Evolutionary conservation across 2,888 invertebrate species (phyloP).

Genomic region (Caenorhabditis plicata): DNA sequence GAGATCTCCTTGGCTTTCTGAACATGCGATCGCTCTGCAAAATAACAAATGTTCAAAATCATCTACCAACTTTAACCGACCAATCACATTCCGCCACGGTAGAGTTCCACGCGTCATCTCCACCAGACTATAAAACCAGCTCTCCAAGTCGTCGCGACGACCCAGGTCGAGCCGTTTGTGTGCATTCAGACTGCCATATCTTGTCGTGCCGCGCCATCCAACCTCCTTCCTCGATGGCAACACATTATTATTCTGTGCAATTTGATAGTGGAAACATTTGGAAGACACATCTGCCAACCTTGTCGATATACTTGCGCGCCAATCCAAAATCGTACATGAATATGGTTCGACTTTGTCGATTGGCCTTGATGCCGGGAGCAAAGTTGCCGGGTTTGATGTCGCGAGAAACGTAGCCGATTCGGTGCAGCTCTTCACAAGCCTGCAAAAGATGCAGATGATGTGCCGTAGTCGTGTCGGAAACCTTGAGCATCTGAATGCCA

Average conservation of each 20-base stretch:
- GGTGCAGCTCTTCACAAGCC: conserved; percentile 53
- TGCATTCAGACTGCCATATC: conserved; percentile 49
- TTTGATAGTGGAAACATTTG: not conserved
- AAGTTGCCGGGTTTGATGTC: conserved; percentile 61
- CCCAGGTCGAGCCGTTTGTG: conserved; percentile 43
- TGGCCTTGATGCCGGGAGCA: conserved; percentile 49
- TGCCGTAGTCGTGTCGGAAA: no score
- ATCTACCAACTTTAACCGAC: conserved; percentile 15
- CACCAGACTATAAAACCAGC: conserved; percentile 54
- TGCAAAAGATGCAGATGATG: conserved; percentile 11
- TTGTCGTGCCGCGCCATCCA: conserved; percentile 57
- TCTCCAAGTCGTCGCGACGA: conserved; percentile 49
- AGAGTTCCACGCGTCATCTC: conserved; percentile 49
- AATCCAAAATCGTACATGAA: conserved; percentile 54
- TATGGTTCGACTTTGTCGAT: conserved; percentile 33
- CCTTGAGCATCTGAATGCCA: conserved; percentile 47
- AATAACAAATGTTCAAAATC: not conserved
- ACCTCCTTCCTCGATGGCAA: conserved; percentile 45
- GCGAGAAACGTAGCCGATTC: conserved; percentile 46
- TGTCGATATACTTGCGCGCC: conserved; percentile 42
- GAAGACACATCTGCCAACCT: conserved; percentile 1
- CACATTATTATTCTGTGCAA: conserved; percentile 30
- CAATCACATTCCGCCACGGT: conserved; percentile 51
- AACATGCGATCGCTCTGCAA: conserved; percentile 41
- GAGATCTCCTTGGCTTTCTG: conserved; percentile 38